phyloP scores from a whole-genome alignment of 2,888 invertebrate species.

The Philaethria dido region DNA sequence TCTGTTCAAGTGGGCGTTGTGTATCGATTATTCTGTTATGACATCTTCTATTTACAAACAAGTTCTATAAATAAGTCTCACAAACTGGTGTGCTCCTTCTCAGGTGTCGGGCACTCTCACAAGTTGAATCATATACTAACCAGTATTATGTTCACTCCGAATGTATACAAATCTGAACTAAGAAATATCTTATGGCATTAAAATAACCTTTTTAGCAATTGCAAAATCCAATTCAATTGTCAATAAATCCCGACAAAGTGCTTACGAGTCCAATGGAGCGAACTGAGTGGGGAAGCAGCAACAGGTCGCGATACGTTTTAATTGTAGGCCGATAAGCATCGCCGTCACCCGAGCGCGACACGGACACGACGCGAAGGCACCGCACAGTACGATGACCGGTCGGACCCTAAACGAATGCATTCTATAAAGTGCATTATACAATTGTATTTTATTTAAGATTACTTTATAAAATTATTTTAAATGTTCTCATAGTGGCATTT shows the following conservation, averaged over 20 bases:
- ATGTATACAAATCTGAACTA: not conserved
- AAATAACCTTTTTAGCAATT: constrained; percentile 1
- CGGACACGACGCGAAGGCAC: constrained; percentile 58
- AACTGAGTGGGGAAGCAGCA: constrained; percentile 61
- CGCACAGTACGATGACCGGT: constrained; percentile 72
- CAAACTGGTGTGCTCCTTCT: not conserved
- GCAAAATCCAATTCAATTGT: constrained; percentile 8
- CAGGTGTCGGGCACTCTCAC: too few relatives aligned
- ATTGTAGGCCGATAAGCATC: constrained; percentile 79
- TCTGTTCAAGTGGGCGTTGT: constrained; percentile 41
- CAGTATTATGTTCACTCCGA: not conserved
- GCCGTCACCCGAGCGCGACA: constrained; percentile 76
- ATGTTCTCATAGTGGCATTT: not conserved
- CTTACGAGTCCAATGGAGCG: constrained; percentile 41
- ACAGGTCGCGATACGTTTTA: constrained; percentile 83
- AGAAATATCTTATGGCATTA: not conserved
- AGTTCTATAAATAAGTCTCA: constrained; percentile 5
- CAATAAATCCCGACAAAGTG: constrained; percentile 38
- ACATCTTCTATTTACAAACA: constrained; percentile 44
- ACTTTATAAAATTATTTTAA: constrained; percentile 14
- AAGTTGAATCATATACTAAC: not conserved
- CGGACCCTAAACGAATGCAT: constrained; percentile 44
- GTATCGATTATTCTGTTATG: constrained; percentile 39
- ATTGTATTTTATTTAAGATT: constrained; percentile 39
- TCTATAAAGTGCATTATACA: constrained; percentile 49